Evolutionary conservation across 2,113 vertebrate species (phyloP), one percentile per base, ranked within the genome.

Genomic region (Progne subis): DNA sequence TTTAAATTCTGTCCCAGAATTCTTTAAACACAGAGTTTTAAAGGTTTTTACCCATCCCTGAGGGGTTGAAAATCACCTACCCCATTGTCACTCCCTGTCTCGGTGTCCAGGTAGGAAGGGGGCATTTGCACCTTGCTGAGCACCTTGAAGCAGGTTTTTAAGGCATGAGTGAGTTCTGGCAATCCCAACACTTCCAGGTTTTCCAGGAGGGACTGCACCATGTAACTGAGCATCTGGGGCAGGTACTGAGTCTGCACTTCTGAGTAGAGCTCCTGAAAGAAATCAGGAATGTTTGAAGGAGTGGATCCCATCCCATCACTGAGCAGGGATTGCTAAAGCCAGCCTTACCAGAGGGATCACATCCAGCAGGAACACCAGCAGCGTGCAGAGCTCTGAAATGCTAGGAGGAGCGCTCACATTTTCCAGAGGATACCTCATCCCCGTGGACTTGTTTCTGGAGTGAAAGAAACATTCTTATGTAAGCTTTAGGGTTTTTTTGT

Each of bases 121-220:
- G 99, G 99, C 99, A 99, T 99, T 96, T 99, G 99, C 81, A 99
- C 99, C 95, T 99, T 99, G 97, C 99, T 99, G 63, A 99, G 98
- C 86, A 99, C 98, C 94, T 99, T 99, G 88, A 99, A 99, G 90
- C 99, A 99, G 0, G 99, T 98, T 39, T 98, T 98, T 79, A 99
- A 96, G 44, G 98, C 97, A 3, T 99, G 98, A 2, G 98, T 99
- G 86, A 99, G 98, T 14, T 99, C 99, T 7, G 98, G 94, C 39
- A 99, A 94, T 86, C 95, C 97, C 28, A 99, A 60, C 3, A 92
- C 81, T 34, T 98, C 97, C 96, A 98, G 93, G 80, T 99, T 98
- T 82, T 97, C 97, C 37, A 93, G 94, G 14, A 99, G 97, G 8
- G 96, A 97, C 79, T 97, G 98, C n/a, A 99, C 96, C 98, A 99